Conservation (phyloP, 1,140 invertebrate species). For the Coptotermes formosanus region DNA sequence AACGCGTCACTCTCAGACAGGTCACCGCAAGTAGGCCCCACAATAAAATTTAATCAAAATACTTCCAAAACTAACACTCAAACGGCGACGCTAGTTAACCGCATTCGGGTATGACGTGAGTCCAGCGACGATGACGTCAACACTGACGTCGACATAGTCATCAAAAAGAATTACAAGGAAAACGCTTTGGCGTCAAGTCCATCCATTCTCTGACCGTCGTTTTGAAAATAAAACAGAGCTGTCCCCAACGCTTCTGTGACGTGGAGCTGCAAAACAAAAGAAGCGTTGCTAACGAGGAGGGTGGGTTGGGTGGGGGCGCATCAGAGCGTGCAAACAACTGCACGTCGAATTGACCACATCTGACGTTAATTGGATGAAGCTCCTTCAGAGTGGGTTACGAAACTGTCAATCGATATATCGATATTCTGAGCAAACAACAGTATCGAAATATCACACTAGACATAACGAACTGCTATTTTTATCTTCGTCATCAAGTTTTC, state of each 20-base stretch:
- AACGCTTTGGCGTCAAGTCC: too few species aligned
- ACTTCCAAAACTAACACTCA: too few species aligned
- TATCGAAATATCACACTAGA: not conserved
- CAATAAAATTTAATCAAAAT: too few species aligned
- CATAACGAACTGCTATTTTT: not conserved
- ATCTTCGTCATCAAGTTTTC: not conserved
- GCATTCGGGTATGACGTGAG: not conserved
- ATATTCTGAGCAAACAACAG: not conserved
- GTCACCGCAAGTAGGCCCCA: too few species aligned
- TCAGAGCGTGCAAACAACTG: not conserved
- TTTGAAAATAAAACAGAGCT: too few species aligned
- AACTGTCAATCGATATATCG: slow-evolving; percentile 1
- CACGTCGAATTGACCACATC: slow-evolving; percentile 6
- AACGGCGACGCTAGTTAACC: too few species aligned
- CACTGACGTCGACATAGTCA: not conserved
- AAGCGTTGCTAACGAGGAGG: slow-evolving; percentile 4
- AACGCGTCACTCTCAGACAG: too few species aligned
- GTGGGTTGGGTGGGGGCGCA: not conserved
- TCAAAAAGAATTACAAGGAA: not conserved
- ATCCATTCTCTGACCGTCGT: too few species aligned
- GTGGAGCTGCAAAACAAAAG: not conserved
- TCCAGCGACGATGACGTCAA: not conserved
- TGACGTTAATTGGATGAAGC: slow-evolving; percentile 15
- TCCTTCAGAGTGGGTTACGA: not conserved
- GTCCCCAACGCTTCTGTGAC: too few species aligned